Percentiles rank a stretch among this genome's conserved stretches.
phyloP scores from a whole-genome alignment of 2,797 vertebrate genomes.

The Etheostoma perlongum region DNA sequence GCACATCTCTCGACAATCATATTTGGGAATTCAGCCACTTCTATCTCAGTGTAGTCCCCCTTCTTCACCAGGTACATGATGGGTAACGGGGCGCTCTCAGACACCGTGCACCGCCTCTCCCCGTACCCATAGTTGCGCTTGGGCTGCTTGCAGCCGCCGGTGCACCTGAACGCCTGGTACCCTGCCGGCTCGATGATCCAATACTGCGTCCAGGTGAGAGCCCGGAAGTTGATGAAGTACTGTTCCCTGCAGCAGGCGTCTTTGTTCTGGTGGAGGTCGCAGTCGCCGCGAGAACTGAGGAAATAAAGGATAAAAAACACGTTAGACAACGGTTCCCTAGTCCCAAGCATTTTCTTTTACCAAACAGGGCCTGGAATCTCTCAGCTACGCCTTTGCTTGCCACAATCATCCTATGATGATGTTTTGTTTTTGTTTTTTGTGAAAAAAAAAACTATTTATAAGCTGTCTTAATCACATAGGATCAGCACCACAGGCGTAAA shows the following conservation, averaged over 20 bases:
- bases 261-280: slow-evolving; percentile 75
- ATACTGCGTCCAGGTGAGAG: slow-evolving; percentile 89
- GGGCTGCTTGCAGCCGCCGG: slow-evolving; percentile 82
- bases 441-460: background rate
- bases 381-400: slow-evolving; percentile 25
- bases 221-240: slow-evolving; percentile 88
- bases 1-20: slow-evolving; percentile 91
- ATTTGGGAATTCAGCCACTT: slow-evolving; percentile 92
- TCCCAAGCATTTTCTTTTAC: background rate
- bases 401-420: too few relatives aligned
- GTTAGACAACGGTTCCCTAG: background rate
- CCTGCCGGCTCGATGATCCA: slow-evolving; percentile 92
- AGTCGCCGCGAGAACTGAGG: slow-evolving; percentile 89
- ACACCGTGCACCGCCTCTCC: slow-evolving; percentile 84
- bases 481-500: background rate
- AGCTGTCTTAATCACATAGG: background rate
- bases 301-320: background rate
- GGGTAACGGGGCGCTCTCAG: slow-evolving; percentile 88
- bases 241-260: slow-evolving; percentile 88
- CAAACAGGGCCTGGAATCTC: background rate
- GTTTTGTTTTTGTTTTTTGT: background rate
- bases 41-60: slow-evolving; percentile 92
- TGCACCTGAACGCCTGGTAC: slow-evolving; percentile 88
- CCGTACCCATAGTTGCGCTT: slow-evolving; percentile 83
- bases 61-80: slow-evolving; percentile 93